Conservation (phyloP, 2,113 vertebrate genomes). For the Oxyura jamaicensis region DNA sequence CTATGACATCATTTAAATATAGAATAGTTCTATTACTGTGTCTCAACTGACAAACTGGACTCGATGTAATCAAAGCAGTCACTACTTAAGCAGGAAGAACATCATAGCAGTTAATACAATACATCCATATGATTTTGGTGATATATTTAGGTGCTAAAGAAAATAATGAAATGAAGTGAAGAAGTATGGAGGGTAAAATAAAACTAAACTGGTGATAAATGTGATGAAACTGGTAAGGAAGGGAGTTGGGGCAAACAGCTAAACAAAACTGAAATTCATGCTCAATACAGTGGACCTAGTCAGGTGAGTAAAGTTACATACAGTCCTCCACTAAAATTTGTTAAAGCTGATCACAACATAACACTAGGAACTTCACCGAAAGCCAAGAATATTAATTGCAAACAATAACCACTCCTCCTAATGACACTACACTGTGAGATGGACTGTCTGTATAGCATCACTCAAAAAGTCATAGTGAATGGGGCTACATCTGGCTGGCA, state of each 20-base stretch:
- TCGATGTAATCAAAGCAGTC: neutral
- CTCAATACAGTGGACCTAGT: neutral
- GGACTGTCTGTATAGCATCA: too few relatives aligned
- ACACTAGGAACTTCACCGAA: neutral
- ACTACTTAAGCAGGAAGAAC: slow-evolving; percentile 4
- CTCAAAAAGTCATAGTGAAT: too few relatives aligned
- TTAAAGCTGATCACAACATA: neutral
- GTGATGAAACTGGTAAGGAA: neutral
- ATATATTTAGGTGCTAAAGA: neutral
- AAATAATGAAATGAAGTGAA: neutral
- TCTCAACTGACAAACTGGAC: neutral
- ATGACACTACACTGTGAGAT: neutral
- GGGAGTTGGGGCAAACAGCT: neutral
- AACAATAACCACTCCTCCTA: neutral
- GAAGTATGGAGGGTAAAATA: neutral
- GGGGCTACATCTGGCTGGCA: too few relatives aligned
- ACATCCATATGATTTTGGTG: neutral
- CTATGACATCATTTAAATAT: neutral
- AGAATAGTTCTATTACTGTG: neutral
- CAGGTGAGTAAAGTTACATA: neutral
- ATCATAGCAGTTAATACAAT: neutral
- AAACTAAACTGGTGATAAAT: neutral
- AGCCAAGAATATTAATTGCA: neutral
- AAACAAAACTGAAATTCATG: neutral
- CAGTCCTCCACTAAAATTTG: neutral